Percentiles rank a stretch among this genome's conserved stretches.
phyloP scores from a whole-genome alignment of 2,888 invertebrate genomes.

The Tachystola acroxantha region DNA sequence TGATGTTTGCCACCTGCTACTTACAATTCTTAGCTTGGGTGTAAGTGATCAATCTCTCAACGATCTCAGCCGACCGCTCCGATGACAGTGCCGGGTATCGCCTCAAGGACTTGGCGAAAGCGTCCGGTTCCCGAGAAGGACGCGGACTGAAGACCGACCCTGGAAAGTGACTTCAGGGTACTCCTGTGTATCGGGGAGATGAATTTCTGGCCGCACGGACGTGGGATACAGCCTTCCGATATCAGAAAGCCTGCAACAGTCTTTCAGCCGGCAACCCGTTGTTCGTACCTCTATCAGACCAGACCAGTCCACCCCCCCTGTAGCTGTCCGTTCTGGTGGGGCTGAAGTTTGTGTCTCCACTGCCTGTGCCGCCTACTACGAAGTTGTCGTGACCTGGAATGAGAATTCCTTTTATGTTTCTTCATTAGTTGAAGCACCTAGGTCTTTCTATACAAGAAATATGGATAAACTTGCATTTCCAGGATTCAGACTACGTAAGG shows the following conservation, averaged over 20 bases:
- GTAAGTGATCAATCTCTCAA: constrained; percentile 49
- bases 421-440: too few relatives aligned
- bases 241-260: too few relatives aligned
- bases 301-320: constrained; percentile 38
- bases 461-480: too few relatives aligned
- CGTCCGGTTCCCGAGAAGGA: constrained; percentile 30
- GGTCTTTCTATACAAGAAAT: too few relatives aligned
- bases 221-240: too few relatives aligned
- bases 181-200: too few relatives aligned
- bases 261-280: too few relatives aligned
- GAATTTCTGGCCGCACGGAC: too few relatives aligned
- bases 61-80: constrained; percentile 45
- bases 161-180: too few relatives aligned
- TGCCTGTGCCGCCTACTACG: constrained; percentile 51
- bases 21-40: constrained; percentile 41
- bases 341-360: constrained; percentile 30
- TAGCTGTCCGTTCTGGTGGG: constrained; percentile 16
- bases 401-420: too few relatives aligned
- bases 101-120: constrained; percentile 51
- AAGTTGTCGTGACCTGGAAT: constrained; percentile 52
- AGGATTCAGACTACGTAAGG: too few relatives aligned
- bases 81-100: constrained; percentile 48
- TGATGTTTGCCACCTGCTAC: too few relatives aligned
- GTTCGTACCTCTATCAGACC: constrained; percentile 43
- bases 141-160: constrained; percentile 38